Conservation (phyloP, 2,797 vertebrate genomes). For the Alauda arvensis region DNA sequence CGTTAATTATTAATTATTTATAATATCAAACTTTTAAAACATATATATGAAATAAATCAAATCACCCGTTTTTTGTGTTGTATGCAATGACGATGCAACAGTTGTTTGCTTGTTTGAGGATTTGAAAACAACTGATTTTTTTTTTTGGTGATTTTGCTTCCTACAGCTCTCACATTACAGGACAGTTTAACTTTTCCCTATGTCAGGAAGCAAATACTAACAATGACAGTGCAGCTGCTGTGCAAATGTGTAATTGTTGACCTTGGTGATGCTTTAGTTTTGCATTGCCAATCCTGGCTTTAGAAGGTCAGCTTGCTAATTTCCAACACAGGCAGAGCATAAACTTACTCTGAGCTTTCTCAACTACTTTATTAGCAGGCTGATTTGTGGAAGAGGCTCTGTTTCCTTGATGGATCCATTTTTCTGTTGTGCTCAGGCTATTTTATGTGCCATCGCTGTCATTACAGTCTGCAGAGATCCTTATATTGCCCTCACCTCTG, state of each 20-base stretch:
- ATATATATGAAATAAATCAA: neutral
- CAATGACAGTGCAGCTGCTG: neutral
- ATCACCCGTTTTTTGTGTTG: neutral
- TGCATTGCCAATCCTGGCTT: neutral
- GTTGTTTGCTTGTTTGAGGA: neutral
- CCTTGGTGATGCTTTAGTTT: neutral
- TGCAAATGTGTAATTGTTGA: neutral
- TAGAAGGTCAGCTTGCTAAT: neutral
- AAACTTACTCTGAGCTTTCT: neutral
- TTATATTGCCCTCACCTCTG: neutral
- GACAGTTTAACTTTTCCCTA: neutral
- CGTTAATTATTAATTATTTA: neutral
- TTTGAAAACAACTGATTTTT: neutral
- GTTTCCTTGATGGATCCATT: neutral
- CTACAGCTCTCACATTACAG: neutral
- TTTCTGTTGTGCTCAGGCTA: neutral
- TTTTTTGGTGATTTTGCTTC: neutral
- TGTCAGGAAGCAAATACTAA: neutral
- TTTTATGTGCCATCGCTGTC: neutral
- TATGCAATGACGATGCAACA: neutral
- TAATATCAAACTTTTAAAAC: neutral
- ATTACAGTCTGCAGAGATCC: neutral
- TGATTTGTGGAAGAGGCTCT: neutral
- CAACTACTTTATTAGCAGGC: neutral
- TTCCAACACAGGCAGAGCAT: neutral